phyloP scores from a whole-genome alignment of 2,113 vertebrate genomes.

The Macaca nemestrina region DNA sequence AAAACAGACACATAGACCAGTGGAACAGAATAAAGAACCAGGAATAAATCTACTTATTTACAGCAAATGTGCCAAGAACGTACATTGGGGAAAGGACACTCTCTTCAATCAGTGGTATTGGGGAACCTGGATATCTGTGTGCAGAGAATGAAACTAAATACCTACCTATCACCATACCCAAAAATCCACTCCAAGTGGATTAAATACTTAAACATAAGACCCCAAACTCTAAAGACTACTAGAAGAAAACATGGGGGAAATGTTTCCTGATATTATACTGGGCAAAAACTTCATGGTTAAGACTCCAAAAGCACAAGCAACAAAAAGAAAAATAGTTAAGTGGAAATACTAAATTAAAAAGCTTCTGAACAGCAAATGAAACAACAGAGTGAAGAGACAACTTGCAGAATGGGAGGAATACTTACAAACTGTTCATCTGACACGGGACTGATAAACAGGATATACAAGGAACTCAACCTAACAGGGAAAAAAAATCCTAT shows the following conservation, averaged over 20 bases:
- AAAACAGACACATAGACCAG: neutral
- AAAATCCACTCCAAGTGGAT: neutral
- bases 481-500: neutral
- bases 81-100: neutral
- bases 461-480: neutral
- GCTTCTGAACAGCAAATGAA: neutral
- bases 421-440: neutral
- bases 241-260: neutral
- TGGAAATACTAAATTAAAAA: neutral
- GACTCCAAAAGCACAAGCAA: neutral
- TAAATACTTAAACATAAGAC: neutral
- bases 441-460: neutral
- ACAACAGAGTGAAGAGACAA: neutral
- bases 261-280: neutral
- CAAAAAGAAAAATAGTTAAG: neutral
- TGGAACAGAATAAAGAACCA: neutral
- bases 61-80: neutral
- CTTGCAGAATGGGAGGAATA: neutral
- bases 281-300: neutral
- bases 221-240: neutral
- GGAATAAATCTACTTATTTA: neutral
- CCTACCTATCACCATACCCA: neutral
- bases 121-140: neutral
- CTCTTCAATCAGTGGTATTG: neutral
- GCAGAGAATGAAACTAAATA: neutral